These are phyloP conservation scores for Apantesis nais DNA, from an alignment of 2,888 invertebrate genomes.

Conservation along the genomic window DNA sequence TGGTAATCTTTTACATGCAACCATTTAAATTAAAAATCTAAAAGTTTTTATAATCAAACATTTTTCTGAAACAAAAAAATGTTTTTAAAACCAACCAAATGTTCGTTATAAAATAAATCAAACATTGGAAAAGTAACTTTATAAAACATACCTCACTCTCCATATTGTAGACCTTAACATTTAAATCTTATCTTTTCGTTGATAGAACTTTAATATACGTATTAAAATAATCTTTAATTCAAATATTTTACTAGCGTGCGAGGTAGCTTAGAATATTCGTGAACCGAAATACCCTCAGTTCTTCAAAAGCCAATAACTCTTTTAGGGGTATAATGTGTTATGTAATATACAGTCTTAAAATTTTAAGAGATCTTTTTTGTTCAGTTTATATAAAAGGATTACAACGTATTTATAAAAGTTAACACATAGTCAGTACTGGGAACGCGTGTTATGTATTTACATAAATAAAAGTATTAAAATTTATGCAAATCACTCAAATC, in stretches of 20 bases:
- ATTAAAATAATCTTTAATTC: background rate
- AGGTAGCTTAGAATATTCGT: conserved; percentile 5
- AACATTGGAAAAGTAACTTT: background rate
- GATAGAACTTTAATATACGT: background rate
- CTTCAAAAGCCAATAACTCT: conserved; percentile 8
- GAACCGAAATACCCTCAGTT: background rate
- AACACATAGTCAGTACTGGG: background rate
- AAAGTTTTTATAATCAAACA: no score
- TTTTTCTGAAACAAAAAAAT: no score
- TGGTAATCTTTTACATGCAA: no score
- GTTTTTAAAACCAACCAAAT: no score
- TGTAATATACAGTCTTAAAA: background rate
- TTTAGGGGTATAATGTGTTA: background rate
- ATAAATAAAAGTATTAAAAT: background rate
- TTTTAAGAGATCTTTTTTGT: background rate
- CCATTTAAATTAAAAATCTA: no score
- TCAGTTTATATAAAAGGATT: background rate
- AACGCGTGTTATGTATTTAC: no score
- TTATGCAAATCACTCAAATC: background rate
- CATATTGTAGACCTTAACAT: background rate
- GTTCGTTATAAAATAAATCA: background rate
- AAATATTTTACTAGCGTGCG: conserved; percentile 7
- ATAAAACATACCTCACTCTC: background rate
- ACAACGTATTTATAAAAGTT: background rate
- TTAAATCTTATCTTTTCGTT: background rate